phyloP scores from a whole-genome alignment of 2,888 invertebrate species.

The Labia minor region DNA sequence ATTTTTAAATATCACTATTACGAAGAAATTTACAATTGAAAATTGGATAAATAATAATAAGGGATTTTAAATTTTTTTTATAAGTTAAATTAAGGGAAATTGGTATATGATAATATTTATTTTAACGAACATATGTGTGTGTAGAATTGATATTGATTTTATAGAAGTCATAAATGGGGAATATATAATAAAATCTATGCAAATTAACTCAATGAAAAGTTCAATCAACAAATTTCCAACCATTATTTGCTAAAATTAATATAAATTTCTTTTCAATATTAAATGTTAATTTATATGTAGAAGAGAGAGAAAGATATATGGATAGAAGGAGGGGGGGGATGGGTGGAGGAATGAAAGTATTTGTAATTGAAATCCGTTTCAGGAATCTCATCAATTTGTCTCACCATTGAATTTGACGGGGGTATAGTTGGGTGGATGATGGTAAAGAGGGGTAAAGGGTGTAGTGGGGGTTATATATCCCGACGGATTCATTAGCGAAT shows the following conservation, averaged over 20 bases:
- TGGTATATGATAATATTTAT: background rate
- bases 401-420: background rate
- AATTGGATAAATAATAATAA: too few species aligned
- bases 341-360: too few species aligned
- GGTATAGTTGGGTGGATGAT: too few species aligned
- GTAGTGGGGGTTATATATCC: background rate
- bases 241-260: conserved; percentile 13
- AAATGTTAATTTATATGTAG: background rate
- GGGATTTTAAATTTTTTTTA: too few species aligned
- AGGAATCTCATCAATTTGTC: conserved; percentile 13
- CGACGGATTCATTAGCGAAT: conserved; percentile 13
- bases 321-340: background rate
- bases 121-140: background rate
- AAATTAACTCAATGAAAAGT: conserved; percentile 5
- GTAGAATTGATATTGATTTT: conserved; percentile 1
- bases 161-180: background rate
- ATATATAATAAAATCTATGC: conserved; percentile 13
- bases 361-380: background rate
- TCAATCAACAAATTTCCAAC: background rate
- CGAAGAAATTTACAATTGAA: too few species aligned
- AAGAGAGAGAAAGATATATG: too few species aligned
- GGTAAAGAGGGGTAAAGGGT: background rate
- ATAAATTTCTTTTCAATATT: conserved; percentile 13
- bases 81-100: too few species aligned
- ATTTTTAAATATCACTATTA: too few species aligned